These are phyloP conservation scores for Esox niger DNA, from an alignment of 2,113 vertebrate genomes.

Conservation along the genomic window DNA sequence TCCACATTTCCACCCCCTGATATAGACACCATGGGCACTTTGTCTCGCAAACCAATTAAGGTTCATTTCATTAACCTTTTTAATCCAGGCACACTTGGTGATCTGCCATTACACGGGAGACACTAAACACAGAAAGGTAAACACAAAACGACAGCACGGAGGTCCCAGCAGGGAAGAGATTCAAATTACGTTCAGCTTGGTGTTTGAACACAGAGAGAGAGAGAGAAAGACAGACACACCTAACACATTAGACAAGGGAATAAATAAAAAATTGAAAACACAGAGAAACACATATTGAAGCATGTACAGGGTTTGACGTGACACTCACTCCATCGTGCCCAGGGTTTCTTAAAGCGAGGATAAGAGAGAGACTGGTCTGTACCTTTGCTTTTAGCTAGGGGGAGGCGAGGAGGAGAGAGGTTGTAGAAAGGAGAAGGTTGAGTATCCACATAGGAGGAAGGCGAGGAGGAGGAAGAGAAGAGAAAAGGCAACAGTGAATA, in stretches of 20 bases:
- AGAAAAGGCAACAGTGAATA: constrained; percentile 33
- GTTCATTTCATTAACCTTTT: constrained; percentile 60
- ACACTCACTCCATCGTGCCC: too few species aligned
- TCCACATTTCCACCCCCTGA: neutral
- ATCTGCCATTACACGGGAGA: constrained; percentile 51
- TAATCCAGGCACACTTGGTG: constrained; percentile 52
- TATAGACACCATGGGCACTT: neutral
- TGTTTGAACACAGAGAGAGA: constrained; percentile 57
- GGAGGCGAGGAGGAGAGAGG: constrained; percentile 65
- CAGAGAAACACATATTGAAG: too few species aligned
- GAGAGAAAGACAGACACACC: constrained; percentile 71
- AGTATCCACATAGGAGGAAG: constrained; percentile 67
- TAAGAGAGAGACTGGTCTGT: constrained; percentile 58
- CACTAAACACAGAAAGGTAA: constrained; percentile 46
- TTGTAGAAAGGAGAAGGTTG: constrained; percentile 65
- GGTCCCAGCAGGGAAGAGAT: constrained; percentile 14
- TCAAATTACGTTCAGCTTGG: constrained; percentile 50
- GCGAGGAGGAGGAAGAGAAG: constrained; percentile 49
- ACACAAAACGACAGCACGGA: constrained; percentile 43
- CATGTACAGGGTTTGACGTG: too few species aligned
- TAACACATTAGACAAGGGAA: too few species aligned
- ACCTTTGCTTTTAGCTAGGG: constrained; percentile 99
- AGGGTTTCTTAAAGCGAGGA: too few species aligned
- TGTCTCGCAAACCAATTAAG: constrained; percentile 45
- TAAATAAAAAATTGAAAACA: too few species aligned